Conservation (phyloP, 2,113 vertebrate genomes). For the Tragelaphus imberbis region DNA sequence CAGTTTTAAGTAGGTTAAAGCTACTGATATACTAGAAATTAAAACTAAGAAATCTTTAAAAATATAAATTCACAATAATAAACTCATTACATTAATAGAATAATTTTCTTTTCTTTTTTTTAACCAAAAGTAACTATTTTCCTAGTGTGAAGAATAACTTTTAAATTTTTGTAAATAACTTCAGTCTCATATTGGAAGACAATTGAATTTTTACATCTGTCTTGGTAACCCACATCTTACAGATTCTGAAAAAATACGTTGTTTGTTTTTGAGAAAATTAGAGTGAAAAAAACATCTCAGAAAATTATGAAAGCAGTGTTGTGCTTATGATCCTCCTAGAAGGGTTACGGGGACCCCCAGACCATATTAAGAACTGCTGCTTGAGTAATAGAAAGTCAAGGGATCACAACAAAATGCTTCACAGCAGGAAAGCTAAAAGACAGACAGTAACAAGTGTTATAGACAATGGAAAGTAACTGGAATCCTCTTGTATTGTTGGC, state of each 20-base stretch:
- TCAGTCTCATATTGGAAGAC: background rate
- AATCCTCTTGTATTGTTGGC: background rate
- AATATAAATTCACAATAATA: background rate
- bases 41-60: background rate
- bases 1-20: background rate
- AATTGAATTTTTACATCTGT: background rate
- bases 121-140: background rate
- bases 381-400: background rate
- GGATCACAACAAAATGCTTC: background rate
- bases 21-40: background rate
- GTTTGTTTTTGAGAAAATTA: background rate
- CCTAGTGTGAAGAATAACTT: background rate
- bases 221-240: background rate
- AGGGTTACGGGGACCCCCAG: background rate
- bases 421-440: background rate
- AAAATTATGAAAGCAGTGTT: conserved; percentile 2
- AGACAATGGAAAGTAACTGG: background rate
- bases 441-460: background rate
- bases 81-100: background rate
- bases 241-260: background rate
- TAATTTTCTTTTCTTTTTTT: background rate
- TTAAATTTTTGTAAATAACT: background rate
- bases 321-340: background rate
- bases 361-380: background rate
- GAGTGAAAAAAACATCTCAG: background rate